A percentile compares a stretch with the other conserved stretches of the same genome.
These are phyloP conservation scores for Phaenicophaeus curvirostris DNA, from an alignment of 2,797 vertebrate species.

Conservation along the genomic window DNA sequence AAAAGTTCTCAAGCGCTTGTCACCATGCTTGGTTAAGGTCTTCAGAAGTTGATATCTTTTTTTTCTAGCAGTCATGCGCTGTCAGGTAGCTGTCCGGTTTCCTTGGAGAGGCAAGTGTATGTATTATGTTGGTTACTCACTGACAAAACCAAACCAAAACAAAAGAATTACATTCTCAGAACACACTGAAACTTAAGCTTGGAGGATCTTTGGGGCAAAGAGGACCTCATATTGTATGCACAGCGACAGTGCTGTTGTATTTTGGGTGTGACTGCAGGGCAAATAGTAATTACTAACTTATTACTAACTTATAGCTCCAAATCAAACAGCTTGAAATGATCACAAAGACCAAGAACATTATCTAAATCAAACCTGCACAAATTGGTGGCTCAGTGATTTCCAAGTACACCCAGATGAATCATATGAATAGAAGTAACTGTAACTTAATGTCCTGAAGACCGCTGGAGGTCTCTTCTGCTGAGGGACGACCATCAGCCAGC, in stretches of 20 bases:
- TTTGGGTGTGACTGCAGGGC: neutral
- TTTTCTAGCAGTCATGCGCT: neutral
- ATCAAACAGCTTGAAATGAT: neutral
- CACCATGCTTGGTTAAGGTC: neutral
- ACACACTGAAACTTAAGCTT: neutral
- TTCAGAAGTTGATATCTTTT: neutral
- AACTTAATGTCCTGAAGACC: neutral
- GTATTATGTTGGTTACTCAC: neutral
- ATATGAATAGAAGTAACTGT: neutral
- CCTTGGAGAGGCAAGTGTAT: neutral
- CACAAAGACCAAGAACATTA: neutral
- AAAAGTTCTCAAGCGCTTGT: neutral
- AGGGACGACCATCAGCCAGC: neutral
- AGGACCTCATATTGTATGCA: neutral
- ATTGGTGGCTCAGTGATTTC: neutral
- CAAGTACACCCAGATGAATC: neutral
- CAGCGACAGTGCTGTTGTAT: neutral
- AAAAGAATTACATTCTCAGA: neutral
- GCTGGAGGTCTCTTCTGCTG: neutral
- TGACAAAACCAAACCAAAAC: neutral
- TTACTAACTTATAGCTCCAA: neutral
- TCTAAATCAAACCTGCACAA: neutral
- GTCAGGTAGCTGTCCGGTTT: neutral
- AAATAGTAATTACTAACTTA: neutral
- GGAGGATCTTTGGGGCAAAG: neutral